Base-by-base conservation (phyloP, 2,113 vertebrate genomes). In the Eurypyga helias region DNA sequence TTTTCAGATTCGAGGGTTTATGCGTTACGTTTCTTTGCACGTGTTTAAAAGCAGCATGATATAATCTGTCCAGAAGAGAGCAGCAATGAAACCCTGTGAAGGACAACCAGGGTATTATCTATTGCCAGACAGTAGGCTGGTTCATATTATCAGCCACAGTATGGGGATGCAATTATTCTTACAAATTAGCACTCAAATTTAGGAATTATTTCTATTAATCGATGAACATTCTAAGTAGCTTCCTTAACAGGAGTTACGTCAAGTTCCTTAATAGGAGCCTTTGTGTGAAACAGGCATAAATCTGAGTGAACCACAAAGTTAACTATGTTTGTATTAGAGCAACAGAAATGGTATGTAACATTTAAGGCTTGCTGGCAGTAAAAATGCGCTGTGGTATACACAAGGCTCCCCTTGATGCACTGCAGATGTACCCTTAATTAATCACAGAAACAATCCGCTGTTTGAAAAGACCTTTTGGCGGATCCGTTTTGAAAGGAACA, bases 341-440 rank as follows among this genome's bases (percentile, higher is more conserved):
- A 76, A 87, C 16, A 94, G 69, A 75, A 89, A 82, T 57, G 8
- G 8, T 67, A 46, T 34, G 21, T 31, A 88, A 52, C 24, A 58
- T 77, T 41, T 71, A 62, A 91, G 78, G 85, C 33, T 85, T 62
- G 23, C 60, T 83, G 54, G 49, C 33, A 61, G 36, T 77, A 77
- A 66, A 94, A 80, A 71, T 8, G 43, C 43, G 29, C 43, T 10
- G 5, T 26, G 33, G 34, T 66, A 45, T 13, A 83, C 60, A 84
- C 80, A 91, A 67, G 60, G 65, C 57, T 76, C 48, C 48, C 48
- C 61, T 93, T 91, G 94, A 95, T 93, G 77, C 52, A 64, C 83
- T 76, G 94, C 87, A 94, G 81, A 95, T 89, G 73, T 76, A 75
- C 48, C 34, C 69, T 82, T 84, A 84, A 94, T 78, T 91, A 96